Evolutionary conservation across 2,888 invertebrate genomes (phyloP).

Genomic region (Torymus texanus): DNA sequence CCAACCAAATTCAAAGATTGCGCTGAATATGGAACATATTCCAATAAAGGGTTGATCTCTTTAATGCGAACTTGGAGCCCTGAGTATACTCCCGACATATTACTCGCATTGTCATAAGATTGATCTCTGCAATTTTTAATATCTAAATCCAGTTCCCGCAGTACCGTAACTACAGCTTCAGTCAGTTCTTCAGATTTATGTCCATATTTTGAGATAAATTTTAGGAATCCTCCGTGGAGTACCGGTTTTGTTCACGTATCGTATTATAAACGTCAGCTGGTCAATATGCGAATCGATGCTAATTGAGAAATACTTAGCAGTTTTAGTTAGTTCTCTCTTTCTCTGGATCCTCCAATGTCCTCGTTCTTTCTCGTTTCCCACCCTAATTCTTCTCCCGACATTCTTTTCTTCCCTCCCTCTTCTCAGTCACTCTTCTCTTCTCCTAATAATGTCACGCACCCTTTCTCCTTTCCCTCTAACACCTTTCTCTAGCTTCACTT

Average conservation of each 20-base stretch:
- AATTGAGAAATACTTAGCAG: conserved; percentile 59
- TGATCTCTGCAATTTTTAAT: conserved; percentile 2
- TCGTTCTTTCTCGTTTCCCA: too few relatives aligned
- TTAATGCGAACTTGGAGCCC: neutral
- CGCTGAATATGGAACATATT: conserved; percentile 60
- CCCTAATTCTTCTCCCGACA: too few relatives aligned
- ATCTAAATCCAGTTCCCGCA: neutral
- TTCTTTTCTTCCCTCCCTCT: too few relatives aligned
- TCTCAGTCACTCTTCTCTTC: too few relatives aligned
- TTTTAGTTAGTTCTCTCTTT: too few relatives aligned
- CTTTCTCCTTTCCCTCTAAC: too few relatives aligned
- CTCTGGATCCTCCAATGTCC: too few relatives aligned
- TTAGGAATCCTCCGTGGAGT: conserved; percentile 55
- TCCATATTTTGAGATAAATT: conserved; percentile 54
- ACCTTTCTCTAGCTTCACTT: too few relatives aligned
- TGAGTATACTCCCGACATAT: neutral
- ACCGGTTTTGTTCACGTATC: conserved; percentile 58
- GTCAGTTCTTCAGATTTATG: conserved; percentile 53
- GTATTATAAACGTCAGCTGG: conserved; percentile 43
- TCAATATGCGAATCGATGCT: too few relatives aligned
- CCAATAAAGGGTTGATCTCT: conserved; percentile 48
- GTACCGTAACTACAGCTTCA: neutral
- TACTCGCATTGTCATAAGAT: neutral
- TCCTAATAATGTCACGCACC: too few relatives aligned
- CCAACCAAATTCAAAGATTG: conserved; percentile 62